Conservation (phyloP, 2,113 vertebrate species). For the Odobenus rosmarus region DNA sequence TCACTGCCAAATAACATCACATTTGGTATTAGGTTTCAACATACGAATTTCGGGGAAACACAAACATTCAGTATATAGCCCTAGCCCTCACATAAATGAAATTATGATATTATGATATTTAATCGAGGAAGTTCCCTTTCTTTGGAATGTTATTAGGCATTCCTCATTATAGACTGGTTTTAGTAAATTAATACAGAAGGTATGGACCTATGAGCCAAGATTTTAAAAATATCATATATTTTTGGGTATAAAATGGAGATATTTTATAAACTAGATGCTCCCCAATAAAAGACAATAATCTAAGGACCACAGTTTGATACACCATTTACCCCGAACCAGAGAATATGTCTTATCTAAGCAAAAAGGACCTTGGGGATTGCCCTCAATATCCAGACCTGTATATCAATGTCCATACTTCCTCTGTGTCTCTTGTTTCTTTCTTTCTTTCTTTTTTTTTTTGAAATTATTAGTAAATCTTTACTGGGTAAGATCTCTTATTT, state of each 20-base stretch:
- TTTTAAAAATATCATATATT: background rate
- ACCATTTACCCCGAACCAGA: background rate
- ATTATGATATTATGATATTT: background rate
- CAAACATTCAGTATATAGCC: background rate
- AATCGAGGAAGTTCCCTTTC: background rate
- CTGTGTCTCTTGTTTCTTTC: background rate
- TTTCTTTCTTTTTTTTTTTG: no score
- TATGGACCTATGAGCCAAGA: background rate
- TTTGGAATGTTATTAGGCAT: background rate
- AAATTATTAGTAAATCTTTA: background rate
- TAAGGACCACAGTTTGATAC: background rate
- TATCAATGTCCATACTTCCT: no score
- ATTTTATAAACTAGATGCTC: background rate
- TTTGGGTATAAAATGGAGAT: background rate
- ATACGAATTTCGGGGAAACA: background rate
- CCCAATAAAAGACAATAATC: background rate
- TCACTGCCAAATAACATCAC: background rate
- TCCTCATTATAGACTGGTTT: background rate
- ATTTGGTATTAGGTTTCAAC: background rate
- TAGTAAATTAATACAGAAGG: background rate
- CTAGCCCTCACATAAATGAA: background rate
- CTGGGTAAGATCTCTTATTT: background rate
- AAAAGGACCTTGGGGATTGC: background rate
- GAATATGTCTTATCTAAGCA: background rate
- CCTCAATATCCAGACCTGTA: background rate